phyloP scores from a whole-genome alignment of 2,113 vertebrate genomes.

The Pyrgilauda ruficollis region DNA sequence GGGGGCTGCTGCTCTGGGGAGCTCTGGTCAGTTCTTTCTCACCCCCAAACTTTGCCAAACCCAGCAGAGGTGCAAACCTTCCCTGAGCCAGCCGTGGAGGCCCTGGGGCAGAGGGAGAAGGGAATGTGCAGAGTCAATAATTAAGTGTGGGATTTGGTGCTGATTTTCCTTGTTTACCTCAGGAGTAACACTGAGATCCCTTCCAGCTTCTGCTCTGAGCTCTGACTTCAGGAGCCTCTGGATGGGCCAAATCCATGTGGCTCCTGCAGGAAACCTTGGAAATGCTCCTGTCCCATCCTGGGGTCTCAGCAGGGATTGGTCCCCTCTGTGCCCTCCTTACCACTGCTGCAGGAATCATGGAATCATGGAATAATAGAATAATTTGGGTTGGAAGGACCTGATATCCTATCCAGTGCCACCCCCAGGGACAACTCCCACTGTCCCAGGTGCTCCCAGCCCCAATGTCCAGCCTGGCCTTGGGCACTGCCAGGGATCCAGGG shows the following conservation, averaged over 20 bases:
- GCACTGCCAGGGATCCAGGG: neutral
- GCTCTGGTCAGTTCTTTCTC: neutral
- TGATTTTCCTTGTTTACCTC: neutral
- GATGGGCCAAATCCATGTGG: rapidly evolving
- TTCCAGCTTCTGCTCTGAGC: neutral
- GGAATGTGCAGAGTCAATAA: neutral
- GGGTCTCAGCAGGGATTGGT: neutral
- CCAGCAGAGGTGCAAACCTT: rapidly evolving
- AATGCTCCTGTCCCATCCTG: neutral
- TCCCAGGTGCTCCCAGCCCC: no score
- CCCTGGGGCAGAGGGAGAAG: neutral
- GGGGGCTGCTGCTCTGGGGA: neutral
- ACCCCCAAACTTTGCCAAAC: neutral
- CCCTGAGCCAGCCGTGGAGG: neutral
- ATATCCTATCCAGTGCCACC: neutral
- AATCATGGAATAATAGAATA: neutral
- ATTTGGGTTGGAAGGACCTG: neutral
- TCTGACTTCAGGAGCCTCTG: neutral
- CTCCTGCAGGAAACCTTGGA: neutral
- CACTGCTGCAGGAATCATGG: neutral
- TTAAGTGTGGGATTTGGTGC: neutral
- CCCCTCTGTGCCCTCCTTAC: neutral
- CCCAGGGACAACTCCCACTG: neutral
- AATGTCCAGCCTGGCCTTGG: neutral
- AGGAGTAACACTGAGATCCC: neutral